Conservation (phyloP, 1,140 invertebrate genomes). For the Trissolcus basalis region DNA sequence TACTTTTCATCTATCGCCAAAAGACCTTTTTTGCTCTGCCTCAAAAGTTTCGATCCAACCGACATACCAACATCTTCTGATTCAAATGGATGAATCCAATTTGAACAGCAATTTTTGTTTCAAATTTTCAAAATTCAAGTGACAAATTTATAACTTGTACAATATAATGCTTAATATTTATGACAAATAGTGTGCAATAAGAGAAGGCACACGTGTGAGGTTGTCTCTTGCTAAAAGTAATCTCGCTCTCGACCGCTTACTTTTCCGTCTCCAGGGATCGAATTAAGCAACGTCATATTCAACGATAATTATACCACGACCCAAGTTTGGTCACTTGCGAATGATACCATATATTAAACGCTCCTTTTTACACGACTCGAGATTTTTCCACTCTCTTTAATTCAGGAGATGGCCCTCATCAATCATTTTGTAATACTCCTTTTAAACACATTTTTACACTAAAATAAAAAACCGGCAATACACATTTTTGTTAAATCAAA, state of each 20-base stretch:
- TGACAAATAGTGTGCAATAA: too few species aligned
- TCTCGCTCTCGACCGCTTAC: conserved; percentile 26
- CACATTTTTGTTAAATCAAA: too few species aligned
- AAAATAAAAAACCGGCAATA: too few species aligned
- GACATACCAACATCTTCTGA: too few species aligned
- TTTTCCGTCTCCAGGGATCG: conserved; percentile 53
- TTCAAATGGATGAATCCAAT: too few species aligned
- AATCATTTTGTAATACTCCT: conserved; percentile 27
- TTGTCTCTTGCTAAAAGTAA: conserved; percentile 22
- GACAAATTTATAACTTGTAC: too few species aligned
- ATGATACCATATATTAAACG: conserved; percentile 62
- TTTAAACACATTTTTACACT: too few species aligned
- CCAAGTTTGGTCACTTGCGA: conserved; percentile 62
- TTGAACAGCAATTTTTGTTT: too few species aligned
- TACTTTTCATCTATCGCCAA: conserved; percentile 55
- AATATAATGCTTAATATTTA: too few species aligned
- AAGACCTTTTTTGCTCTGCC: conserved; percentile 37
- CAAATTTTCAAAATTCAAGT: too few species aligned
- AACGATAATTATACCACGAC: conserved; percentile 59
- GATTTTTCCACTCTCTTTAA: conserved; percentile 49
- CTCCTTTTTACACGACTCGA: conserved; percentile 50
- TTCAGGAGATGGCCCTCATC: conserved; percentile 41
- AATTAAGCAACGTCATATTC: conserved; percentile 68
- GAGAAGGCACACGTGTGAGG: too few species aligned
- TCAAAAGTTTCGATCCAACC: too few species aligned